Conservation (phyloP, 2,113 vertebrate species). For the Ranitomeya imitator region DNA sequence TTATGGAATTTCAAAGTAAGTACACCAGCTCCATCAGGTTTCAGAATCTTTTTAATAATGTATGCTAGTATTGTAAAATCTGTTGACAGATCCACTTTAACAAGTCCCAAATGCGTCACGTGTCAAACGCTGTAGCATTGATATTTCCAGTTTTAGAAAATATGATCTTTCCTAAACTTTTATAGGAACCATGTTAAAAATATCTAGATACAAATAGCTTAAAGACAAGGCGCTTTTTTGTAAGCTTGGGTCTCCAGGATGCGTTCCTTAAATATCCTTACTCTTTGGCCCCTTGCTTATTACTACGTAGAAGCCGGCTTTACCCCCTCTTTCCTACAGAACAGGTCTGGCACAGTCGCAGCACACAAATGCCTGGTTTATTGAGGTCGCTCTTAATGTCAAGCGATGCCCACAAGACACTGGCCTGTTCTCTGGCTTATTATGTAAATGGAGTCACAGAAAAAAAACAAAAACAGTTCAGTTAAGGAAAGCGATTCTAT, state of each 20-base stretch:
- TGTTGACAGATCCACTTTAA: too few relatives aligned
- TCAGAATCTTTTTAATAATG: too few relatives aligned
- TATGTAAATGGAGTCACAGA: constrained; percentile 41
- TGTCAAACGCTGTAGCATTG: neutral
- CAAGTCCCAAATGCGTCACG: neutral
- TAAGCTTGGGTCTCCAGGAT: neutral
- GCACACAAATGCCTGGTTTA: constrained; percentile 27
- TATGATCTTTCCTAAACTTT: neutral
- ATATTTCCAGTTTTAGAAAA: neutral
- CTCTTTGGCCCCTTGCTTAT: neutral
- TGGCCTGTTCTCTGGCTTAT: constrained; percentile 39
- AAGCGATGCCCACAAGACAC: constrained; percentile 27
- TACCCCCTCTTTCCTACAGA: neutral
- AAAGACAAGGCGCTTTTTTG: neutral
- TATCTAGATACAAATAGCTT: neutral
- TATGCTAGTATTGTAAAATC: too few relatives aligned
- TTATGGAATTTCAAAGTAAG: too few relatives aligned
- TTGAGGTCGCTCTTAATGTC: constrained; percentile 7
- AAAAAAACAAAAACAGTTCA: constrained; percentile 13
- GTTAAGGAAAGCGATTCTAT: constrained; percentile 52
- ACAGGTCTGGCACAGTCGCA: constrained; percentile 26
- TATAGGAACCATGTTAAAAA: neutral
- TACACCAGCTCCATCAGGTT: too few relatives aligned
- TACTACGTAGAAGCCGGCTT: neutral
- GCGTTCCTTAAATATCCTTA: constrained; percentile 5